Base-by-base conservation (phyloP, 2,113 vertebrate genomes). In the Oxyura jamaicensis region DNA sequence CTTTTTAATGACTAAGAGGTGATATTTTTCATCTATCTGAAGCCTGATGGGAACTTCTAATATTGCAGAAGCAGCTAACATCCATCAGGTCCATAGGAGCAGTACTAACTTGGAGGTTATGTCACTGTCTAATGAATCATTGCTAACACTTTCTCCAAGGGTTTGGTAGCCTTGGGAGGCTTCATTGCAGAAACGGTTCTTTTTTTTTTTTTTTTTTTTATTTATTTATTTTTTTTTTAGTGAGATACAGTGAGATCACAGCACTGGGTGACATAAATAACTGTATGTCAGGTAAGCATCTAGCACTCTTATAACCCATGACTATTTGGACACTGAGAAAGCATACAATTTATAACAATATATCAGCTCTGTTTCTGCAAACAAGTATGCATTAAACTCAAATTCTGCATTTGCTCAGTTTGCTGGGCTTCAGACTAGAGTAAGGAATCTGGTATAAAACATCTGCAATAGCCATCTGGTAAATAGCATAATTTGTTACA, bases 401-500 rank as follows among this genome's bases (percentile, higher is more conserved):
- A 48, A n/a, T 65, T 44, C 65, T 25, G 29, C 20, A n/a, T 22
- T 58, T 90, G 80, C 80, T 91, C 86, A 4, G 33, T 94, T 89
- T 79, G 39, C 62, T 62, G 41, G 73, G 42, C 80, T 78, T 9
- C 21, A 13, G 66, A 59, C 29, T 55, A 44, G 21, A 58, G 62
- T 18, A 42, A 86, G 65, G 69, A 63, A 48, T 48, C 52, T 31
- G 80, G 48, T 78, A 78, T 88, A 92, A 78, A 72, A 71, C 44
- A 63, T 76, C 83, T 92, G 77, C 48, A 93, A 83, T 39, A 77
- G 87, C 65, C 15, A 8, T 21, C 86, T 92, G 77, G 72, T 68
- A 88, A 92, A 91, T 59, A 25, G 69, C 81, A 50, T 89, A 90
- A 93, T 91, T 90, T 96, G 95, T 92, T 90, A 90, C 52, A 29